Evolutionary conservation across 2,113 vertebrate genomes (phyloP), one percentile per base, ranked within the genome.

Genomic region (Zosterops hypoxanthus): DNA sequence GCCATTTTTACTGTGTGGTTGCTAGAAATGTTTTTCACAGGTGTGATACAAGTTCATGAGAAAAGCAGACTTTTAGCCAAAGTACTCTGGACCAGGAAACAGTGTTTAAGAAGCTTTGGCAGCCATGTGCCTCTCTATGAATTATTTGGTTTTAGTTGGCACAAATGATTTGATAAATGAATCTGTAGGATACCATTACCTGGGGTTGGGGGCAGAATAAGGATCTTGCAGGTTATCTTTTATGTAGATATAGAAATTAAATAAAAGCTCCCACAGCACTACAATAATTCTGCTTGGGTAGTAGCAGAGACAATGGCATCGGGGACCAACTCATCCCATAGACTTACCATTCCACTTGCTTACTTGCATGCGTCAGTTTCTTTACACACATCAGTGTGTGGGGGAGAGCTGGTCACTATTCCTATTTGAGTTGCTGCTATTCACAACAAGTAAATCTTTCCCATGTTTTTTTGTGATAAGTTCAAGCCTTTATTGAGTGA

Each of bases 371-470:
- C 25, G 10, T 66, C 50, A 36, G 34, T 86, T 77, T 92, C 59
- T 81, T 70, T 81, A 63, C 14, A 39, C 25, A 41, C 14, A 50
- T 41, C 33, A 47, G 19, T 36, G 26, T 36, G 10, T 29, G 4
- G 3, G 31, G 34, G 52, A 69, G 41, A 90, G n/a, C 34, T 66
- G 50, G 56, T 52, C 75, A 52, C 66, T 86, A 26, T 52, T 78
- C 63, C 42, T 93, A 52, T 76, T 93, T 96, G 63, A 0, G 1
- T 66, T 82, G 60, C 53, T 91, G 86, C 78, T 93, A 93, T 97
- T 96, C 90, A 82, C 79, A 91, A 90, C 8, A 92, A 96, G 86
- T 71, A 92, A 84, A 94, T 66, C 81, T 92, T 96, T 92, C 91
- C 50, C 63, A 42, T 94, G 73, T 85, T 85, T 95, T 89, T 89